Evolutionary conservation across 2,113 vertebrate genomes (phyloP).

Genomic region (Poicephalus gulielmi): DNA sequence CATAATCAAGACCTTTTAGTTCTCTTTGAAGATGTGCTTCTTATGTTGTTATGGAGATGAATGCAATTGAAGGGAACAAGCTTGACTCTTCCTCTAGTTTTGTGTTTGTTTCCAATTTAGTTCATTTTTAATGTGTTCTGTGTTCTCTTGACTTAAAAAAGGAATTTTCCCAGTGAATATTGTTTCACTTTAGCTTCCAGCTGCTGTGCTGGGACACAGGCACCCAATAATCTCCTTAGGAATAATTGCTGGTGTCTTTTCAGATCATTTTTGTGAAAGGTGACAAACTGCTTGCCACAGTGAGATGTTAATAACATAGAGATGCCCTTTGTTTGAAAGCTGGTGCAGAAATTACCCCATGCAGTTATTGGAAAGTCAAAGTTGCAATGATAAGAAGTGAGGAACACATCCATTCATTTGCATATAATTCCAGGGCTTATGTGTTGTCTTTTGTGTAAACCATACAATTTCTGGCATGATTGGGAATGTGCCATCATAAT

Average conservation of each 20-base stretch:
- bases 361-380: constrained; percentile 57
- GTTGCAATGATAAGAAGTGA: constrained; percentile 15
- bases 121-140: not conserved
- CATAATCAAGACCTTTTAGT: not conserved
- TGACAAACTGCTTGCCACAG: constrained; percentile 70
- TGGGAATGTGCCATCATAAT: constrained; percentile 16
- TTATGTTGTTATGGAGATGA: not conserved
- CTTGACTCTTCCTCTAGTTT: not conserved
- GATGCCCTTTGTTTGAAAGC: constrained; percentile 69
- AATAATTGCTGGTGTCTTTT: constrained; percentile 82
- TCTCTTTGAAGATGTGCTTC: not conserved
- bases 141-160: not conserved
- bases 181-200: constrained; percentile 13
- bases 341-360: constrained; percentile 55
- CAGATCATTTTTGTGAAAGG: constrained; percentile 72
- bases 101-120: not conserved
- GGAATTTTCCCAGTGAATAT: constrained; percentile 11
- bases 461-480: constrained; percentile 66
- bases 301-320: constrained; percentile 76
- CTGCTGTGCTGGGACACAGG: constrained; percentile 48
- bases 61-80: not conserved
- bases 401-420: constrained; percentile 58
- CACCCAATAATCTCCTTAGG: constrained; percentile 69
- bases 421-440: constrained; percentile 73
- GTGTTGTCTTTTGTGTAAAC: constrained; percentile 65